Base-by-base conservation (phyloP, 2,113 vertebrate genomes). In the Saiga tatarica region DNA sequence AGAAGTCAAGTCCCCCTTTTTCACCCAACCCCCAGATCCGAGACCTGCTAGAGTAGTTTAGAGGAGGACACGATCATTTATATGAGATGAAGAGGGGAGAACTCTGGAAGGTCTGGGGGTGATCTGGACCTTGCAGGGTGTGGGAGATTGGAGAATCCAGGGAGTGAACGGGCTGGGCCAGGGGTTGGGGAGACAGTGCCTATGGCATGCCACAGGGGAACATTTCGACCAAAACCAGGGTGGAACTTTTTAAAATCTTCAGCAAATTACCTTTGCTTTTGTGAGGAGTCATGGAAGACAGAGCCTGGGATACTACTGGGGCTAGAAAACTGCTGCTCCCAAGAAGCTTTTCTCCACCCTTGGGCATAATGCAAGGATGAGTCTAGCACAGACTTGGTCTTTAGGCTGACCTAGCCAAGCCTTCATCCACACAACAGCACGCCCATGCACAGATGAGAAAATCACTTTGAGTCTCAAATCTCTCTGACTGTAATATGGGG, bases 1-100 rank as follows among this genome's bases (percentile, higher is more conserved):
- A 39, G 10, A 52, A 42, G 3, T n/a, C 21, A 5, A 81, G 67
- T 36, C 33, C 14, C 7, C 16, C n/a, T 45, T 82, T 52, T 36
- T 6, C 12, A 17, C 26, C n/a, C 5, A 28, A 3, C 8, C 17
- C 14, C 3, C 17, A 36, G 17, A 15, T 57, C 17, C 0, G 2
- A 95, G 71, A 45, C 55, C 62, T 53, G 13, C 76, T 59, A 12
- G 42, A 28, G 55, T 23, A 42, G n/a, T 36, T 53, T 33, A 45
- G 47, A 82, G 39, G 45, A 21, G 16, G 1, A 55, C n/a, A 12
- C n/a, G 39, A 33, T 87, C 33, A 1, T 17, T 36, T 82, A 47
- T 50, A 28, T 6, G 0, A 53, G 53, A 19, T 39, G 42, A 57
- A 89, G 10, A 2, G 3, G 1, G 39, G 45, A 82, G 23, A 53